Percentiles rank a stretch among this genome's conserved stretches.
These are phyloP conservation scores for Suricata suricatta DNA, from an alignment of 2,113 vertebrate species.

Conservation along the genomic window DNA sequence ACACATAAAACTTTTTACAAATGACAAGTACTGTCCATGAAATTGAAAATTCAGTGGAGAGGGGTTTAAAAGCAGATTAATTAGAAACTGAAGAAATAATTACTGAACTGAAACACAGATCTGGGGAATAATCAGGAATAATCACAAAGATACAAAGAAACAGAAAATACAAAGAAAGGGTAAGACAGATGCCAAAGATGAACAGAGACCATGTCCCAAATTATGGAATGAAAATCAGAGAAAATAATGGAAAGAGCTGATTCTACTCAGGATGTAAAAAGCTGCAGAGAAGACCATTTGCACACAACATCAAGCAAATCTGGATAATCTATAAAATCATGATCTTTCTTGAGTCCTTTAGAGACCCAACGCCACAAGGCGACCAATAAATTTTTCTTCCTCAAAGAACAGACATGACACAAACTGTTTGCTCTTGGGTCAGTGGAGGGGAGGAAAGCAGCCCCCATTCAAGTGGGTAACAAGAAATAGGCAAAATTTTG, in stretches of 20 bases:
- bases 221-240: not conserved
- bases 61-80: not conserved
- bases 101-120: not conserved
- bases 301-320: not conserved
- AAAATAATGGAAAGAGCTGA: not conserved
- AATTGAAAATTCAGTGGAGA: not conserved
- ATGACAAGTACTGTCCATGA: not conserved
- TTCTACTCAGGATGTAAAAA: not conserved
- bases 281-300: not conserved
- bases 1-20: not conserved
- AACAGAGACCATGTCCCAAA: not conserved
- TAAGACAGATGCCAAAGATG: not conserved
- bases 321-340: not conserved
- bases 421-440: not conserved
- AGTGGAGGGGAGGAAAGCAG: not conserved
- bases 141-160: not conserved
- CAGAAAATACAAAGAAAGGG: not conserved
- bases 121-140: not conserved
- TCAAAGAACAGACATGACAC: not conserved
- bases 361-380: not conserved
- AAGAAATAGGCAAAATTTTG: not conserved
- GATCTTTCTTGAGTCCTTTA: not conserved
- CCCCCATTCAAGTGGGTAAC: not conserved
- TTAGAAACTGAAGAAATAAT: slow-evolving; percentile 18
- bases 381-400: not conserved